Evolutionary conservation across 2,113 vertebrate species (phyloP).

Genomic region (Vidua chalybeata): DNA sequence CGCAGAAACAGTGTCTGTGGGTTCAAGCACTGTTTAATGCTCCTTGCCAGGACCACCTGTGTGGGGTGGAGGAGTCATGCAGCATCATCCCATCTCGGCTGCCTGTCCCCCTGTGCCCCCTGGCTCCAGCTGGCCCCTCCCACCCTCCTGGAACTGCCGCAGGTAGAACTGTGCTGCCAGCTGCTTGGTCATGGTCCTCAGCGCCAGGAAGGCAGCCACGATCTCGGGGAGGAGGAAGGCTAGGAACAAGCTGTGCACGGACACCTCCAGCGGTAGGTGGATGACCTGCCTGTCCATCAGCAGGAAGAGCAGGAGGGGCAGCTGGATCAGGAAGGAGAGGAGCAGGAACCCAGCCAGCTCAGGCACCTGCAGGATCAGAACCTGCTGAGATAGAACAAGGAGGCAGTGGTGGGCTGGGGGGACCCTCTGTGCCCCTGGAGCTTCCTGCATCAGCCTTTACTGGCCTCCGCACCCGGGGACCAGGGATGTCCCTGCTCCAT

Average conservation of each 20-base stretch:
- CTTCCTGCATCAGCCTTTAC: background rate
- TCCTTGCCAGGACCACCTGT: background rate
- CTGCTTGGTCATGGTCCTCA: constrained; percentile 79
- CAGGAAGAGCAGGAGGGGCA: constrained; percentile 86
- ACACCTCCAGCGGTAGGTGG: constrained; percentile 79
- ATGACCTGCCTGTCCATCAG: constrained; percentile 74
- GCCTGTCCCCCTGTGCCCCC: background rate
- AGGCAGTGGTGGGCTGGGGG: background rate
- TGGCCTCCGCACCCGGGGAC: accelerated
- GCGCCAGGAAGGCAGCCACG: constrained; percentile 68
- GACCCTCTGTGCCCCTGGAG: background rate
- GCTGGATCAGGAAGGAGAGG: constrained; percentile 82
- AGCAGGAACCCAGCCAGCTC: constrained; percentile 86
- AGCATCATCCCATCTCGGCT: background rate
- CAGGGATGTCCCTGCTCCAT: accelerated
- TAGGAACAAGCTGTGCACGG: constrained; percentile 76
- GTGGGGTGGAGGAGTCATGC: background rate
- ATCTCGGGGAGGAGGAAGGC: constrained; percentile 76
- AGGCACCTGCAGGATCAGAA: constrained; percentile 74
- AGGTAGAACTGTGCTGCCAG: constrained; percentile 79
- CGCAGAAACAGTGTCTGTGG: background rate
- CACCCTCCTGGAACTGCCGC: constrained; percentile 60
- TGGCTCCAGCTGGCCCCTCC: accelerated
- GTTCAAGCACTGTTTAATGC: background rate
- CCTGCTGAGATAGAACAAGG: background rate